Base-by-base conservation (phyloP, 1,140 invertebrate genomes). In the Musca vetustissima region DNA sequence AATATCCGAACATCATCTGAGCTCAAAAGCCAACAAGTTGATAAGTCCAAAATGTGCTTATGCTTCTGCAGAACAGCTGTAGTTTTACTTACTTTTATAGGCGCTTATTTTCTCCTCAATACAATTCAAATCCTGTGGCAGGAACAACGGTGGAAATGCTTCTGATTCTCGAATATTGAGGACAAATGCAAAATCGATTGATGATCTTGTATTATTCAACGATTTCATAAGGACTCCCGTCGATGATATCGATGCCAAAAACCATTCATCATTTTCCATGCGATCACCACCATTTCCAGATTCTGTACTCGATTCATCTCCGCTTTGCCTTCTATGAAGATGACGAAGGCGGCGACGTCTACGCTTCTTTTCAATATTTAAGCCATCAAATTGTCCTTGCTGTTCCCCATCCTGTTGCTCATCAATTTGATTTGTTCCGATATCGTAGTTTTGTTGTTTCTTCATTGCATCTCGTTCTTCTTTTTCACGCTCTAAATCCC, bases 101-200 rank as follows among this genome's bases (percentile, higher is more conserved):
- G 75, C 80, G 71, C 78, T 81, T 17, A 83, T 74, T 68, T 83
- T 81, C 66, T 81, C 78, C 65, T 83, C 81, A 7, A 83, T 75
- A 49, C 81, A 83, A 66, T 73, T 77, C 0, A 82, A 66, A 69
- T 83, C 81, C 70, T 81, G 76, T 17, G 77, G 75, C n/a, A 74
- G 72, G 52, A 82, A 79, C 14, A 83, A 68, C 22, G 81, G 81
- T 19, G 81, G 81, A 73, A 75, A 83, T 2, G 74, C 75, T 57
- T 82, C 80, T 11, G 81, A 83, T 72, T 83, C 81, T 8, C 81
- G 77, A 68, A 83, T 78, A 32, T 83, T 83, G 21, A 83, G 68
- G 48, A 82, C 77, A 61, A 83, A 83, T 19, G 74, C 80, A 71
- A 79, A 81, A 72, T 83, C 80, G 17, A 83, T 65, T 0, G 77